phyloP scores from a whole-genome alignment of 1,140 invertebrate genomes.

The Branchinecta lynchi region DNA sequence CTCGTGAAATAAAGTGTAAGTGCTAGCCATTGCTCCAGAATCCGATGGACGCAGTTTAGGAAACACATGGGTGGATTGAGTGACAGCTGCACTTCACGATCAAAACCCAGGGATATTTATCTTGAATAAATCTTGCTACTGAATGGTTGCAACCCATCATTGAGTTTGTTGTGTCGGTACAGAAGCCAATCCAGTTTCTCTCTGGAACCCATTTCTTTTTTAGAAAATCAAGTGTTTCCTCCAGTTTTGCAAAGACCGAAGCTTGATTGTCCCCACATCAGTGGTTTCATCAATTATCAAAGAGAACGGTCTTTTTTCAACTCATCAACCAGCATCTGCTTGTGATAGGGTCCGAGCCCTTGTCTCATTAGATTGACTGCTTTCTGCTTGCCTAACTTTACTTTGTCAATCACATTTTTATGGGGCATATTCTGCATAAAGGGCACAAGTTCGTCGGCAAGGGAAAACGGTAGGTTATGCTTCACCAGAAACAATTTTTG shows the following conservation, averaged over 20 bases:
- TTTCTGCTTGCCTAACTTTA: neutral
- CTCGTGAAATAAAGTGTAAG: neutral
- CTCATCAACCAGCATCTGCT: neutral
- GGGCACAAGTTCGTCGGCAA: neutral
- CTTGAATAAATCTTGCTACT: too few relatives aligned
- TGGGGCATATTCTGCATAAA: neutral
- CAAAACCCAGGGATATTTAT: too few relatives aligned
- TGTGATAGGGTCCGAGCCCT: slow-evolving; percentile 5
- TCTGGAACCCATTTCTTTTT: too few relatives aligned
- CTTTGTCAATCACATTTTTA: slow-evolving; percentile 2
- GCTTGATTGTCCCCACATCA: neutral
- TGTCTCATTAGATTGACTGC: neutral
- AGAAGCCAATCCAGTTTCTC: too few relatives aligned
- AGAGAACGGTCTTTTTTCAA: neutral
- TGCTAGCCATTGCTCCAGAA: neutral
- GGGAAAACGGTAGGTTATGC: slow-evolving; percentile 15
- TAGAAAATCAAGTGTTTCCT: too few relatives aligned
- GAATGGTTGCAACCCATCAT: too few relatives aligned
- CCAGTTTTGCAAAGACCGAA: too few relatives aligned
- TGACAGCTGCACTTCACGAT: too few relatives aligned
- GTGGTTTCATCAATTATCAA: neutral
- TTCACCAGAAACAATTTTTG: slow-evolving; percentile 6
- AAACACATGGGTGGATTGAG: too few relatives aligned
- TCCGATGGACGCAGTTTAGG: neutral
- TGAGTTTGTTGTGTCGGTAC: too few relatives aligned